These are phyloP conservation scores for Amphipyra tragopoginis DNA, from an alignment of 2,888 invertebrate species.

Conservation along the genomic window DNA sequence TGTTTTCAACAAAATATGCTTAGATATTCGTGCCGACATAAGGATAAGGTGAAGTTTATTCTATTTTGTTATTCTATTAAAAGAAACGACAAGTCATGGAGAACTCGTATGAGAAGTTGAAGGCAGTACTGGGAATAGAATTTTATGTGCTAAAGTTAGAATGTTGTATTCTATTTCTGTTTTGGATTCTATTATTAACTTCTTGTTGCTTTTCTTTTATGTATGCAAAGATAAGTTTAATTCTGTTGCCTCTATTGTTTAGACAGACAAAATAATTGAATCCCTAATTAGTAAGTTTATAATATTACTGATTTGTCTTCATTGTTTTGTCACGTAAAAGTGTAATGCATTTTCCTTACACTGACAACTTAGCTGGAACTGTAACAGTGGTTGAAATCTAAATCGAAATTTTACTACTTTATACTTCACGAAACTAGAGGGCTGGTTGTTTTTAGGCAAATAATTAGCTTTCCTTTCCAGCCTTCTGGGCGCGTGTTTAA, in stretches of 20 bases:
- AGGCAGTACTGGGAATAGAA: slow-evolving; percentile 5
- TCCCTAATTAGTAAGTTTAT: too few relatives aligned
- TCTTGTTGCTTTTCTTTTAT: neutral
- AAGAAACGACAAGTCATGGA: slow-evolving; percentile 17
- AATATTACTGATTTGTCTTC: too few relatives aligned
- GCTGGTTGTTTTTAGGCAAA: too few relatives aligned
- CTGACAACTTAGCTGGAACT: slow-evolving; percentile 10
- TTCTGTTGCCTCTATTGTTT: too few relatives aligned
- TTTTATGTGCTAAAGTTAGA: slow-evolving; percentile 18
- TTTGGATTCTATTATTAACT: slow-evolving; percentile 20
- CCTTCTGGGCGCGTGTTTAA: too few relatives aligned
- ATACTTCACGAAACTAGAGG: too few relatives aligned
- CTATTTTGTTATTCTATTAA: slow-evolving; percentile 26
- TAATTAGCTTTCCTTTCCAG: too few relatives aligned
- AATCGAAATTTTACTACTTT: too few relatives aligned
- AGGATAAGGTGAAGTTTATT: slow-evolving; percentile 20
- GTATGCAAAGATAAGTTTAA: too few relatives aligned
- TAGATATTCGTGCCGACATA: slow-evolving; percentile 38
- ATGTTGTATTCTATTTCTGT: slow-evolving; percentile 29
- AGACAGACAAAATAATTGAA: slow-evolving; percentile 46
- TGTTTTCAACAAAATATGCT: slow-evolving; percentile 50
- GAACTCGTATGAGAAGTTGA: slow-evolving; percentile 12
- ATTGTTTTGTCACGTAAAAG: slow-evolving; percentile 41
- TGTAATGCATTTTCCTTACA: slow-evolving; percentile 14
- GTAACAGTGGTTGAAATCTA: neutral